Evolutionary conservation across 1,140 invertebrate genomes (phyloP).

Genomic region (Euura saliciscinereae): DNA sequence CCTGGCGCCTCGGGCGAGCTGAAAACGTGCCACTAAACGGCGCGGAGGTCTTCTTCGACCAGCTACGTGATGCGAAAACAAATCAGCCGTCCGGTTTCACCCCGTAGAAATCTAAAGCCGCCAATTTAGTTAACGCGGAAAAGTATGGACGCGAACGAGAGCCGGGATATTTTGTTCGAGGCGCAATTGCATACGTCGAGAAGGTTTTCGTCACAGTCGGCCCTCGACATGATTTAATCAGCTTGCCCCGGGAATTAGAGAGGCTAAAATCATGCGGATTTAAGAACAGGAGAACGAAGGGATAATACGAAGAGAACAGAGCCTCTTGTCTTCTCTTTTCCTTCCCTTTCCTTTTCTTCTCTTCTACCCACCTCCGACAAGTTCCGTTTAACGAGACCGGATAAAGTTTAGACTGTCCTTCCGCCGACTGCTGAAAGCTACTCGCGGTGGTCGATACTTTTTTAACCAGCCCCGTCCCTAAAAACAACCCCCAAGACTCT

Average conservation of each 20-base stretch:
- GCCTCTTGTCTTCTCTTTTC: neutral
- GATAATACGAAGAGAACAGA: neutral
- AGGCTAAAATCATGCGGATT: neutral
- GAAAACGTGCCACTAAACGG: neutral
- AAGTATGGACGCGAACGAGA: neutral
- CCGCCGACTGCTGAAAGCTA: too few species aligned
- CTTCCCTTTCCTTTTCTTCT: too few species aligned
- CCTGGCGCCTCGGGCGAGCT: neutral
- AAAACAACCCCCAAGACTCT: neutral
- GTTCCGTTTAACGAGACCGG: too few species aligned
- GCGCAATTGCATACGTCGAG: neutral
- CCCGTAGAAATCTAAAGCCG: neutral
- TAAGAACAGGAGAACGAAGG: neutral
- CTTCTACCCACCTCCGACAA: too few species aligned
- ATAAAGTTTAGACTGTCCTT: too few species aligned
- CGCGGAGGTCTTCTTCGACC: neutral
- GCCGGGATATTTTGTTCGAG: neutral
- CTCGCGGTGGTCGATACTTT: too few species aligned
- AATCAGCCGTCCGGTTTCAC: neutral
- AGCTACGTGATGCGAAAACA: neutral
- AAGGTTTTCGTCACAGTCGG: neutral
- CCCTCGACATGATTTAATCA: conserved; percentile 1
- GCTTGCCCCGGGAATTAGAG: neutral
- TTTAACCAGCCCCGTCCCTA: too few species aligned
- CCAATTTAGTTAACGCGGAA: conserved; percentile 4